These are phyloP conservation scores for Hyposoter didymator DNA, from an alignment of 2,888 invertebrate species.

Conservation along the genomic window DNA sequence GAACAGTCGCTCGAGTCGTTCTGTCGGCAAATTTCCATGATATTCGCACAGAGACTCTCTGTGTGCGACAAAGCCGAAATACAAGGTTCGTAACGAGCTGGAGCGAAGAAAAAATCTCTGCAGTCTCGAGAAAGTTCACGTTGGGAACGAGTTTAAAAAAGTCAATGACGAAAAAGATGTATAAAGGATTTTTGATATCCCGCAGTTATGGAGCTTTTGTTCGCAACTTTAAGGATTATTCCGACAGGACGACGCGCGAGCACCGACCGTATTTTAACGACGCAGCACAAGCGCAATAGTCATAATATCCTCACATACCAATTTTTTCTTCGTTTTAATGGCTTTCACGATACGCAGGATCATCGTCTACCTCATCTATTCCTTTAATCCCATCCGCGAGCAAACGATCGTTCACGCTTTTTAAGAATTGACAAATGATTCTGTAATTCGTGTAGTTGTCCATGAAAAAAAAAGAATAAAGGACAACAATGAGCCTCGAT, in stretches of 20 bases:
- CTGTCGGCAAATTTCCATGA: background rate
- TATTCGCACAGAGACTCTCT: slow-evolving; percentile 55
- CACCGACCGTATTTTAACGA: slow-evolving; percentile 54
- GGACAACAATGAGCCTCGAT: slow-evolving; percentile 58
- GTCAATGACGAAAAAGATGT: slow-evolving; percentile 46
- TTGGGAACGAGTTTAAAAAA: slow-evolving; percentile 46
- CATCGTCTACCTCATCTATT: slow-evolving; percentile 50
- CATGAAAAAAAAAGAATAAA: slow-evolving; percentile 47
- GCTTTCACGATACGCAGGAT: slow-evolving; percentile 60
- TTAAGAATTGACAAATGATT: slow-evolving; percentile 68
- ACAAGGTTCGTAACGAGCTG: slow-evolving; percentile 45
- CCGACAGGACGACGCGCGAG: slow-evolving; percentile 41
- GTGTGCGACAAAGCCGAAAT: slow-evolving; percentile 33
- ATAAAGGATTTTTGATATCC: slow-evolving; percentile 60
- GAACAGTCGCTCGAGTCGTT: slow-evolving; percentile 6
- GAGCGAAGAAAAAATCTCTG: slow-evolving; percentile 3
- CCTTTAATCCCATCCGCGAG: slow-evolving; percentile 34
- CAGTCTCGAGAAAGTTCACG: slow-evolving; percentile 35
- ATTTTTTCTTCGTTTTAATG: slow-evolving; percentile 45
- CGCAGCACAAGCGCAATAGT: slow-evolving; percentile 26
- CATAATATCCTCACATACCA: slow-evolving; percentile 31
- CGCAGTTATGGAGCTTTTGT: slow-evolving; percentile 66
- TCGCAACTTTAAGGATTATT: slow-evolving; percentile 62
- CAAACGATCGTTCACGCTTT: slow-evolving; percentile 53
- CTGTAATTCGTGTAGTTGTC: slow-evolving; percentile 65